Evolutionary conservation across 92 coral and sea anemone genomes (phyloP).

Genomic region (Galaxea fascicularis): DNA sequence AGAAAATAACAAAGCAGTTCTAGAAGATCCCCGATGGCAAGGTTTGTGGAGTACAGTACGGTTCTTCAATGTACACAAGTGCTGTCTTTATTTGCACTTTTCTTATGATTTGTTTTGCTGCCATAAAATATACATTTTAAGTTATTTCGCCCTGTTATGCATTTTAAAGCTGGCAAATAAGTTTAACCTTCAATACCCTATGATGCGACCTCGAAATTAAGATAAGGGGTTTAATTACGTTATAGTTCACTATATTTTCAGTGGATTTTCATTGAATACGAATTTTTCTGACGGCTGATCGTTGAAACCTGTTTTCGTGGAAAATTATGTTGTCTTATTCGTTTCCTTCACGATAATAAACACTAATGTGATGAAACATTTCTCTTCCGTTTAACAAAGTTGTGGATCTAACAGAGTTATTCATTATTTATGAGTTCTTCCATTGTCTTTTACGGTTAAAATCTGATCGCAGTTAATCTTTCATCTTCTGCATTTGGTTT

Average conservation of each 20-base stretch:
- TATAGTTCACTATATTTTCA: constrained; percentile 30
- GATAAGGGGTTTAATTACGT: constrained; percentile 40
- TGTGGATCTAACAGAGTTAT: constrained; percentile 69
- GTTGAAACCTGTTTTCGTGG: constrained; percentile 27
- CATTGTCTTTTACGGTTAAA: constrained; percentile 73
- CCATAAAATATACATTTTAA: constrained; percentile 17
- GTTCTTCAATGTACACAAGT: constrained; percentile 60
- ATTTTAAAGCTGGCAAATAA: constrained; percentile 26
- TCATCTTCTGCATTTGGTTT: constrained; percentile 52
- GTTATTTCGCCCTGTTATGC: constrained; percentile 34
- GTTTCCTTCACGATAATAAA: constrained; percentile 21
- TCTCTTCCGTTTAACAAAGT: constrained; percentile 55
- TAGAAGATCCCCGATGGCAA: constrained; percentile 99
- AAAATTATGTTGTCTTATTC: not conserved
- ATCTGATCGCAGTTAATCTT: constrained; percentile 76
- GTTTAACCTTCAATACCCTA: constrained; percentile 27
- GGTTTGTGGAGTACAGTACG: constrained; percentile 85
- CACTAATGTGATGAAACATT: constrained; percentile 42
- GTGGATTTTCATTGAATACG: constrained; percentile 6
- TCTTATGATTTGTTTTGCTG: constrained; percentile 26
- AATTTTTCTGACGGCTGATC: not conserved
- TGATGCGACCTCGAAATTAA: constrained; percentile 47
- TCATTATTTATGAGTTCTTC: constrained; percentile 83
- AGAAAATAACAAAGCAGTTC: constrained; percentile 92
- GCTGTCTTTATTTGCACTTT: constrained; percentile 43